phyloP scores from a whole-genome alignment of 2,888 invertebrate species.

The Axea sp. region DNA sequence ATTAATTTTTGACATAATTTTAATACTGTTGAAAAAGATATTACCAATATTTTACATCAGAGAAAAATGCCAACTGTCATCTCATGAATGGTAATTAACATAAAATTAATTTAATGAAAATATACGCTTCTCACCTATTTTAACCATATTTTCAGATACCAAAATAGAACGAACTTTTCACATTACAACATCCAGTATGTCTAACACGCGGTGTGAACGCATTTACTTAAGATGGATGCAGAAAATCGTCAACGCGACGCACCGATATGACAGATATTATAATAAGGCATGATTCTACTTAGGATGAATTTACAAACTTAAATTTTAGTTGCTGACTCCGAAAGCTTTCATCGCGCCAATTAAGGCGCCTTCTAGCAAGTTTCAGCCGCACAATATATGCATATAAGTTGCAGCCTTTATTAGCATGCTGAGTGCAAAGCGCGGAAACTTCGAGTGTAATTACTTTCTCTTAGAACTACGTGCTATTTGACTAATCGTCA shows the following conservation, averaged over 20 bases:
- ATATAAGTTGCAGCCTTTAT: slow-evolving; percentile 62
- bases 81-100: too few relatives aligned
- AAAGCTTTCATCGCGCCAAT: slow-evolving; percentile 63
- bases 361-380: slow-evolving; percentile 58
- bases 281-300: slow-evolving; percentile 52
- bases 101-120: too few relatives aligned
- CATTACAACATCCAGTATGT: not conserved
- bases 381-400: slow-evolving; percentile 60
- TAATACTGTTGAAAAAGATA: too few relatives aligned
- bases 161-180: too few relatives aligned
- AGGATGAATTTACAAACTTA: slow-evolving; percentile 67
- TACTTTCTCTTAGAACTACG: slow-evolving; percentile 64
- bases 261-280: slow-evolving; percentile 55
- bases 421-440: slow-evolving; percentile 63
- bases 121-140: too few relatives aligned
- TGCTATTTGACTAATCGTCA: slow-evolving; percentile 64
- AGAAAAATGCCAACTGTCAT: too few relatives aligned
- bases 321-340: slow-evolving; percentile 64
- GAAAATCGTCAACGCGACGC: slow-evolving; percentile 35
- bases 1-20: too few relatives aligned
- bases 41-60: too few relatives aligned
- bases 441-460: slow-evolving; percentile 63
- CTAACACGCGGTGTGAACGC: slow-evolving; percentile 2
- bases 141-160: too few relatives aligned
- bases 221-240: slow-evolving; percentile 19